Conservation (phyloP, 1,140 invertebrate genomes). For the Drosophila pachea region DNA sequence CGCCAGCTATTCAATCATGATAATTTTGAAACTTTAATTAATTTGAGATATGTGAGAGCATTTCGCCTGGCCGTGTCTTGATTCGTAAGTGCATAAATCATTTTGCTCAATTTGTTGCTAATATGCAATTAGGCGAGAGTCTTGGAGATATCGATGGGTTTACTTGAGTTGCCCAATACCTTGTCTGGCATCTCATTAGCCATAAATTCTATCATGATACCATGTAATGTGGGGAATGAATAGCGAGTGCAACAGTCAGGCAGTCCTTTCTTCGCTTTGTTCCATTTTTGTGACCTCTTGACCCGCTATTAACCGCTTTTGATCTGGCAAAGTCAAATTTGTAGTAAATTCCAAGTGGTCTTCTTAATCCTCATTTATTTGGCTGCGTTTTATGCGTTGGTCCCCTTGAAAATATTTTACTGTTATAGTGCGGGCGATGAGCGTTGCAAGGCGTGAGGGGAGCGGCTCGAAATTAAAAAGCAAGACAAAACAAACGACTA, state of each 20-base stretch:
- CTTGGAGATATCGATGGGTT: conserved; percentile 10
- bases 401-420: not conserved
- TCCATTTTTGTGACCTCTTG: conserved; percentile 1
- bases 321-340: conserved; percentile 6
- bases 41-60: conserved; percentile 20
- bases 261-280: too few relatives aligned
- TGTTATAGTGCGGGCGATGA: not conserved
- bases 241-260: too few relatives aligned
- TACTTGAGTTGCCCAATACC: not conserved
- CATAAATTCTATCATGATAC: not conserved
- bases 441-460: not conserved
- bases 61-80: conserved; percentile 8
- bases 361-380: not conserved
- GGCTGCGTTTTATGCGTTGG: not conserved
- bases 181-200: not conserved
- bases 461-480: conserved; percentile 22
- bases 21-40: conserved; percentile 52
- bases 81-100: conserved; percentile 22
- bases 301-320: conserved; percentile 2
- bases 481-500: conserved; percentile 63
- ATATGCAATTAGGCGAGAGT: conserved; percentile 12
- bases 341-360: not conserved
- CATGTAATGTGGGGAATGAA: not conserved
- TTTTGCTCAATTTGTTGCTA: conserved; percentile 20
- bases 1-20: conserved; percentile 51